These are phyloP conservation scores for Chaetodon trifascialis DNA, from an alignment of 2,113 vertebrate genomes.

Conservation along the genomic window DNA sequence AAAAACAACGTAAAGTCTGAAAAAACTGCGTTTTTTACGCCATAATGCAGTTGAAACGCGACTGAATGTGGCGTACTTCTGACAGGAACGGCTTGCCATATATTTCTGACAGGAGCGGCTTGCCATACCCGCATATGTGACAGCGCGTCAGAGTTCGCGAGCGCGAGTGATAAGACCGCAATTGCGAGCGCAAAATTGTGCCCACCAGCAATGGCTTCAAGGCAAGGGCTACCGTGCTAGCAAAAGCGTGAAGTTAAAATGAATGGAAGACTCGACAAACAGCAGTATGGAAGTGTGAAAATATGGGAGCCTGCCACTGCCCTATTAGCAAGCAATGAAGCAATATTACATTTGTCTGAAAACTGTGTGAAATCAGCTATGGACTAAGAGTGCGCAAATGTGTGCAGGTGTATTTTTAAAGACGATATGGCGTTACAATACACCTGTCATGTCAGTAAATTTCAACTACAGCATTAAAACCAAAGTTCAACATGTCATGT, in stretches of 20 bases:
- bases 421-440: not conserved
- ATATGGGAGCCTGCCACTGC: slow-evolving; percentile 1
- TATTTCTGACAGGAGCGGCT: too few species aligned
- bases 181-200: slow-evolving; percentile 23
- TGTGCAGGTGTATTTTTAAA: not conserved
- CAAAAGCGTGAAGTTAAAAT: not conserved
- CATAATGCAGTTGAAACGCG: too few species aligned
- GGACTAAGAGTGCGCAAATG: not conserved
- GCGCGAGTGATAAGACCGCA: not conserved
- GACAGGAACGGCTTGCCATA: too few species aligned
- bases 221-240: not conserved
- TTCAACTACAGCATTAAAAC: not conserved
- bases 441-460: not conserved
- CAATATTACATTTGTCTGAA: too few species aligned
- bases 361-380: not conserved
- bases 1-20: too few species aligned
- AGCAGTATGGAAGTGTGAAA: not conserved
- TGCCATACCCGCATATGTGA: slow-evolving; percentile 28
- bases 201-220: not conserved
- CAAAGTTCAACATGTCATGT: slow-evolving; percentile 16
- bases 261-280: not conserved
- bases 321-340: not conserved
- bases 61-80: too few species aligned
- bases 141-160: not conserved
- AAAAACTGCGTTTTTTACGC: too few species aligned